Conservation (phyloP, 2,888 invertebrate genomes). For the Unio pictorum region DNA sequence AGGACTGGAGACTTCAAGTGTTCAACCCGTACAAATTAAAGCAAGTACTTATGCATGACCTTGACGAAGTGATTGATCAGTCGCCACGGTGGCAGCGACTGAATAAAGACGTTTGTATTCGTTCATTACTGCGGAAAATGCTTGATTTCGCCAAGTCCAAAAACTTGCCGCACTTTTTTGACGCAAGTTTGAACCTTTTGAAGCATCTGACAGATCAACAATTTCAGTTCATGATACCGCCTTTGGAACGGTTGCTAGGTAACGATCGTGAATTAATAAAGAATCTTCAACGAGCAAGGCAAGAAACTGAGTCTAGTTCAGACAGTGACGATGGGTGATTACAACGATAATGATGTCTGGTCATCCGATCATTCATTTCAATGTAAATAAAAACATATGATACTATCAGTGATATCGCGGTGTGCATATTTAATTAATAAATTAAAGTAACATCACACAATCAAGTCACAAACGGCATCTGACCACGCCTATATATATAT, state of each 20-base stretch:
- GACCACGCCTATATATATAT: too few species aligned
- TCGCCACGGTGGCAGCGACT: conserved; percentile 62
- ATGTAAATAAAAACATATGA: too few species aligned
- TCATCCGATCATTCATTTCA: too few species aligned
- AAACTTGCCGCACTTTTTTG: conserved; percentile 60
- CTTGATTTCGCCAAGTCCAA: conserved; percentile 37
- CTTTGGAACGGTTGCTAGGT: conserved; percentile 40
- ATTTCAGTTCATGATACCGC: conserved; percentile 39
- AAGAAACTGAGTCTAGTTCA: conserved; percentile 23
- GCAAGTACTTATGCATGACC: conserved; percentile 59
- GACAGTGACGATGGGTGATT: conserved; percentile 40
- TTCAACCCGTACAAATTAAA: conserved; percentile 56
- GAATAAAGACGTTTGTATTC: conserved; percentile 50
- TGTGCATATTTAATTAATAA: too few species aligned
- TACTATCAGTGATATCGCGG: too few species aligned
- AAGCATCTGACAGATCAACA: conserved; percentile 36
- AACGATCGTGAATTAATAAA: conserved; percentile 50
- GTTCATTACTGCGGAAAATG: conserved; percentile 49
- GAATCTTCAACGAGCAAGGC: conserved; percentile 29
- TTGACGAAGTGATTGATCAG: conserved; percentile 58
- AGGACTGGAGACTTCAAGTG: conserved; percentile 34
- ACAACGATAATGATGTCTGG: conserved; percentile 7
- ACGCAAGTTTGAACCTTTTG: conserved; percentile 53
- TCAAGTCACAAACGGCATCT: too few species aligned
- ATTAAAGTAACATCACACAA: too few species aligned